phyloP scores from a whole-genome alignment of 2,113 vertebrate genomes.

The Rhinolophus sinicus region DNA sequence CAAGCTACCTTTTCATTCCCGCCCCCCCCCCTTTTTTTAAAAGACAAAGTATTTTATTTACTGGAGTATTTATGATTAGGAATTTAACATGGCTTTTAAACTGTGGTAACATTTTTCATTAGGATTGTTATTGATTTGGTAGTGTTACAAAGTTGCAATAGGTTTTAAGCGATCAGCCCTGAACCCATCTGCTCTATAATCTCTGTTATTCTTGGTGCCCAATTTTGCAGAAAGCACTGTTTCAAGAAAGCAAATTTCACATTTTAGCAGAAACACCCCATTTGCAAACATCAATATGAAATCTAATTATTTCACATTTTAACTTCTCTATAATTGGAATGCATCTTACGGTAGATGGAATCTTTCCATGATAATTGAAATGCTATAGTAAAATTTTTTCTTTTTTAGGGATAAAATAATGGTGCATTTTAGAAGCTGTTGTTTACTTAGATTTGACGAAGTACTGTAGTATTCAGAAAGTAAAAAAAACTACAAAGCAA shows the following conservation, averaged over 20 bases:
- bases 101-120: not conserved
- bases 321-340: not conserved
- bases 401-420: not conserved
- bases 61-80: not conserved
- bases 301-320: not conserved
- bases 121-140: not conserved
- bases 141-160: not conserved
- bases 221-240: not conserved
- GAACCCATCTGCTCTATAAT: not conserved
- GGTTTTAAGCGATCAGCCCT: not conserved
- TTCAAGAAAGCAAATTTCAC: slow-evolving; percentile 32
- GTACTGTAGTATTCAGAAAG: not conserved
- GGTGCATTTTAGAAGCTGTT: not conserved
- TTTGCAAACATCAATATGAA: not conserved
- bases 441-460: not conserved
- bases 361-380: not conserved
- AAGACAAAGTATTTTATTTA: not conserved
- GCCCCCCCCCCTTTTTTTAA: not conserved
- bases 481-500: slow-evolving; percentile 18
- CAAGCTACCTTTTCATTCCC: not conserved
- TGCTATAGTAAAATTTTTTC: not conserved
- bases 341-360: not conserved
- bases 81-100: slow-evolving; percentile 28
- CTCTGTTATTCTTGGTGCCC: not conserved
- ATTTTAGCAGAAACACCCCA: not conserved